These are phyloP conservation scores for Raja brachyura DNA, from an alignment of 2,113 vertebrate genomes.

Conservation along the genomic window DNA sequence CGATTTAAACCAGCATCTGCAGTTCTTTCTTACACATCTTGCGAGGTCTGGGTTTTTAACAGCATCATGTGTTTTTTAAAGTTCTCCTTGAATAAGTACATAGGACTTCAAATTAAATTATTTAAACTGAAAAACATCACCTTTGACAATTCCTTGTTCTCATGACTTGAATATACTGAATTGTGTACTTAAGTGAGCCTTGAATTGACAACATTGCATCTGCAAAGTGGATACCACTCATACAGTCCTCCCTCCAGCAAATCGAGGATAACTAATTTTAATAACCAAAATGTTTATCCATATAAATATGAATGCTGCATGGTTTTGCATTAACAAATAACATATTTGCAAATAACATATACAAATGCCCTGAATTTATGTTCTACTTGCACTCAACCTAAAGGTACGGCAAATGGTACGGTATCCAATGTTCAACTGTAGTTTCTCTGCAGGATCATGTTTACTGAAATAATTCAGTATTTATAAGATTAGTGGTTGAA, in stretches of 20 bases:
- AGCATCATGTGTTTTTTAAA: not conserved
- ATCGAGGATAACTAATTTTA: not conserved
- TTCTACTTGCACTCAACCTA: not conserved
- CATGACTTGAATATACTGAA: not conserved
- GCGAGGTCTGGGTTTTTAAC: not conserved
- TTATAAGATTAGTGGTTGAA: not conserved
- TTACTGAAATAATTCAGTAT: not conserved
- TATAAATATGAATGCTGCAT: not conserved
- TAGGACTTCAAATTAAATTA: not conserved
- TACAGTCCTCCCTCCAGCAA: not conserved
- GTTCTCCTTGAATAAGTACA: not conserved
- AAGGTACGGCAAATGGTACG: not conserved
- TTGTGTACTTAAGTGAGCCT: not conserved
- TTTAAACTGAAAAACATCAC: not conserved
- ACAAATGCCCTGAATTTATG: not conserved
- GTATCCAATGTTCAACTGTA: not conserved
- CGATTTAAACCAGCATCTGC: no score
- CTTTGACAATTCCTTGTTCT: not conserved
- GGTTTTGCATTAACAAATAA: not conserved
- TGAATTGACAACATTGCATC: not conserved
- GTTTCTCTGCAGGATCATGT: not conserved
- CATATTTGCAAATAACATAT: not conserved
- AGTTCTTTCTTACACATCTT: not conserved
- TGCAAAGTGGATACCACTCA: no score
- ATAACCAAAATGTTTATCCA: not conserved